Evolutionary conservation across 1,140 invertebrate species (phyloP), one percentile per base, ranked within the genome.

Genomic region (Cherax destructor): DNA sequence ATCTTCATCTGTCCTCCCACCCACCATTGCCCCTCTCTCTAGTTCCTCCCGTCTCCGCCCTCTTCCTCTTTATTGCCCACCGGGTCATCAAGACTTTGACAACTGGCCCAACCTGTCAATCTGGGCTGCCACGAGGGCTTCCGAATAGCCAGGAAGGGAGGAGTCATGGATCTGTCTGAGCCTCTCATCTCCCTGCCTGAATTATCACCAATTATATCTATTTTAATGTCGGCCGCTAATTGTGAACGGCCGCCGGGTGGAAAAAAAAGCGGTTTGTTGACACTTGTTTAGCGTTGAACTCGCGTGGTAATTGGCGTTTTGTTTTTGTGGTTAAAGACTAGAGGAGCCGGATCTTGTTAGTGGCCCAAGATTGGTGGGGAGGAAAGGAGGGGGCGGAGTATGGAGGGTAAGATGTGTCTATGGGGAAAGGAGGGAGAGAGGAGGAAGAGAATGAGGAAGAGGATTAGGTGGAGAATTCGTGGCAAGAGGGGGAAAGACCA

Each of bases 151-250:
- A 74, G 59, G 9, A 13, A 56, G 79, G 80, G 61, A 89, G 88
- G 88, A 76, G 80, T 80, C 47, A 83, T 59, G 88, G 80, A 83
- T 77, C 88, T 89, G 88, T 83, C 88, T 59, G 65, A 49, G 84
- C 80, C 80, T 30, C 79, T 52, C 80, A 83, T 83, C 88, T 83
- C 79, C 72, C 61, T 74, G 41, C 88, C 72, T 72, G 80, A 83
- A 89, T 89, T 89, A 89, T 89, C 88, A 77, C 88, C 80, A 89
- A 89, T 89, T 89, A 89, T 89, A 89, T 89, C 88, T 89, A 89
- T 89, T 89, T 89, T 89, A 89, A 89, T 89, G 88, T 77, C 56
- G 41, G 80, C 79, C 88, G 88, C 88, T 89, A 89, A 89, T 89
- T 89, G 80, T 89, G 81, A 76, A 83, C 80, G 80, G 80, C 80